These are phyloP conservation scores for Leptinotarsa tumamoca DNA, from an alignment of 2,888 invertebrate species.

Conservation along the genomic window DNA sequence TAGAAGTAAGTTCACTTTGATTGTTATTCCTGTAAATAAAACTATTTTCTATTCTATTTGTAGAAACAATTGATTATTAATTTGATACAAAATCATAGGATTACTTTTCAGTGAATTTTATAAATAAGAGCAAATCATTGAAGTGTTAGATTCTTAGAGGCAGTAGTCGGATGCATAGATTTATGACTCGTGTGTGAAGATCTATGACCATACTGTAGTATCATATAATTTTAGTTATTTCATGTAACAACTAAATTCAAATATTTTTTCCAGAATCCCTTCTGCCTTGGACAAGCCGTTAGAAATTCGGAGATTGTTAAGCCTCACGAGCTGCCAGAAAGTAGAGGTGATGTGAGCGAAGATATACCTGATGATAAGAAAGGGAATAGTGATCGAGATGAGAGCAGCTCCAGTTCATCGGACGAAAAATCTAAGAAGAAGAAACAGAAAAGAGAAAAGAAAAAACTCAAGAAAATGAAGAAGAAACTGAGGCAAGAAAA, in stretches of 20 bases:
- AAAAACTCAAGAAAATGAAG: constrained; percentile 60
- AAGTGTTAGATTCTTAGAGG: too few relatives aligned
- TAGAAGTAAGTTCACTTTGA: too few relatives aligned
- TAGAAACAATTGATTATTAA: too few relatives aligned
- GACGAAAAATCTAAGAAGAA: constrained; percentile 52
- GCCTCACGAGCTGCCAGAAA: constrained; percentile 34
- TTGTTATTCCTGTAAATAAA: too few relatives aligned
- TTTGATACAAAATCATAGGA: too few relatives aligned
- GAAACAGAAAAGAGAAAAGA: constrained; percentile 62
- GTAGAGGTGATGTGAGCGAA: constrained; percentile 53
- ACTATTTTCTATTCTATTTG: too few relatives aligned
- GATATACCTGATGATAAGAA: constrained; percentile 38
- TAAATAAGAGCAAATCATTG: too few relatives aligned
- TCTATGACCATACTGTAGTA: too few relatives aligned
- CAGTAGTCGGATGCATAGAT: too few relatives aligned
- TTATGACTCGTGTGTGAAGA: too few relatives aligned
- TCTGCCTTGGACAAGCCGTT: constrained; percentile 86
- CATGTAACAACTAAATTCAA: background rate
- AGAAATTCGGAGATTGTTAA: constrained; percentile 52
- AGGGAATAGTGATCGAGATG: constrained; percentile 46
- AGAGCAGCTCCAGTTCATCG: constrained; percentile 38
- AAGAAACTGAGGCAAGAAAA: constrained; percentile 68
- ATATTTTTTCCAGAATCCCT: constrained; percentile 75
- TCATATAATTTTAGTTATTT: too few relatives aligned
- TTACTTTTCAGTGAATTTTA: too few relatives aligned